Conservation (phyloP, 37 sponge, comb jelly and placozoan species). For the Ianthella basta region DNA sequence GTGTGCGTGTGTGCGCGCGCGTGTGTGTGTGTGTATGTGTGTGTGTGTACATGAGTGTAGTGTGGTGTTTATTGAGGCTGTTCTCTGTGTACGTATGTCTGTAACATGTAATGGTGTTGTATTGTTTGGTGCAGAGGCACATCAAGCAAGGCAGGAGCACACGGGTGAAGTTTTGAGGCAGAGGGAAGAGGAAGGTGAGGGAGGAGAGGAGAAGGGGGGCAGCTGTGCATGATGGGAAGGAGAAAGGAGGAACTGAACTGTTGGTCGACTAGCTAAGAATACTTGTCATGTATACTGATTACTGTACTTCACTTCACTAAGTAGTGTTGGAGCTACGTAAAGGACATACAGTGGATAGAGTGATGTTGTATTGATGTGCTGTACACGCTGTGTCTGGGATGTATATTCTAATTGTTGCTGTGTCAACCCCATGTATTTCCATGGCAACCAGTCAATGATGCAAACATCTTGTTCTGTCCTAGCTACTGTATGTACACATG, state of each 20-base stretch:
- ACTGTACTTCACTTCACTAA: neutral
- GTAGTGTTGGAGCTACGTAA: too few relatives aligned
- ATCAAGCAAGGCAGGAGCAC: neutral
- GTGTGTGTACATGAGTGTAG: constrained; percentile 7
- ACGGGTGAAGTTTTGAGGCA: constrained; percentile 40
- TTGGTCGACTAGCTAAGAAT: too few relatives aligned
- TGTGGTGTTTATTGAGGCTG: too few relatives aligned
- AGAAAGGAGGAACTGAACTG: too few relatives aligned
- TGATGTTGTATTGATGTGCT: too few relatives aligned
- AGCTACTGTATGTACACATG: neutral
- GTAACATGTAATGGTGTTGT: too few relatives aligned
- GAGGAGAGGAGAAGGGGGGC: too few relatives aligned
- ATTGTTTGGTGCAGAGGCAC: neutral
- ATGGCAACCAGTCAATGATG: neutral
- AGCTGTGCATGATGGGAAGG: too few relatives aligned
- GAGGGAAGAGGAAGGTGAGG: constrained; percentile 63
- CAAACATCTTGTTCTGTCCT: neutral
- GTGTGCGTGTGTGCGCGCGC: constrained; percentile 3
- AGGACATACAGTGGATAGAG: too few relatives aligned
- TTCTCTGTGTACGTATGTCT: too few relatives aligned
- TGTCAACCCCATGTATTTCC: constrained; percentile 3
- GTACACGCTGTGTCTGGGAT: too few relatives aligned
- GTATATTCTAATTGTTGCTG: too few relatives aligned
- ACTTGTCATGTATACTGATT: neutral
- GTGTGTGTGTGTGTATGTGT: constrained; percentile 1